Conservation (phyloP, 2,113 vertebrate species). For the Arizona elegans region DNA sequence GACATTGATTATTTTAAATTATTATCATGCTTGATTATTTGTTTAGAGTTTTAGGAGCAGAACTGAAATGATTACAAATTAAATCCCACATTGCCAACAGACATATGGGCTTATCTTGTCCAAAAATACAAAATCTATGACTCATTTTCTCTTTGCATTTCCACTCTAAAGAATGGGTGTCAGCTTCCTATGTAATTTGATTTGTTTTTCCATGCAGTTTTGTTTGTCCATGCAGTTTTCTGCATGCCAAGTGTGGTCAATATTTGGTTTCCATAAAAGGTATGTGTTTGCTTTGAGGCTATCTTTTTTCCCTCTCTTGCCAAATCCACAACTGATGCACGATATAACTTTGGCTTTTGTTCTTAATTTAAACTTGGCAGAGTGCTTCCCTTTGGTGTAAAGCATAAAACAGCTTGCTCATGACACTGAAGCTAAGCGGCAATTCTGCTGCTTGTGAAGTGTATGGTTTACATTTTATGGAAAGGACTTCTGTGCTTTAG, state of each 20-base stretch:
- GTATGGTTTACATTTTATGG: slow-evolving; percentile 17
- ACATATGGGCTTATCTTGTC: slow-evolving; percentile 68
- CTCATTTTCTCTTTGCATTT: slow-evolving; percentile 79
- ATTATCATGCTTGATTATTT: slow-evolving; percentile 63
- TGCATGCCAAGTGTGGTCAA: slow-evolving; percentile 76
- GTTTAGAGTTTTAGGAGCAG: slow-evolving; percentile 65
- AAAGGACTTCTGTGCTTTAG: slow-evolving; percentile 38
- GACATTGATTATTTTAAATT: slow-evolving; percentile 64
- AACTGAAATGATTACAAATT: slow-evolving; percentile 71
- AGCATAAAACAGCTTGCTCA: slow-evolving; percentile 74
- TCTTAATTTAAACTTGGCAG: slow-evolving; percentile 88
- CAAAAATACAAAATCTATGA: slow-evolving; percentile 73
- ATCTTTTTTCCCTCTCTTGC: slow-evolving; percentile 64
- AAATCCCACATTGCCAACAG: slow-evolving; percentile 65
- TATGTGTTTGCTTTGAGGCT: slow-evolving; percentile 84
- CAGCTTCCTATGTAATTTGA: slow-evolving; percentile 81
- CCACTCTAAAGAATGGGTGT: slow-evolving; percentile 72
- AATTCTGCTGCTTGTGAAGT: slow-evolving; percentile 47
- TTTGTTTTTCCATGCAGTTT: slow-evolving; percentile 88
- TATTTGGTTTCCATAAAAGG: slow-evolving; percentile 90
- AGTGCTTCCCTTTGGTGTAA: slow-evolving; percentile 70
- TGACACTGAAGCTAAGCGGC: slow-evolving; percentile 64
- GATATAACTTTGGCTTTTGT: slow-evolving; percentile 80
- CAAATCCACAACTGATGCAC: slow-evolving; percentile 91
- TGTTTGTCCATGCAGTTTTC: slow-evolving; percentile 81